phyloP scores from a whole-genome alignment of 2,888 invertebrate species.

The Hecatera dysodea region DNA sequence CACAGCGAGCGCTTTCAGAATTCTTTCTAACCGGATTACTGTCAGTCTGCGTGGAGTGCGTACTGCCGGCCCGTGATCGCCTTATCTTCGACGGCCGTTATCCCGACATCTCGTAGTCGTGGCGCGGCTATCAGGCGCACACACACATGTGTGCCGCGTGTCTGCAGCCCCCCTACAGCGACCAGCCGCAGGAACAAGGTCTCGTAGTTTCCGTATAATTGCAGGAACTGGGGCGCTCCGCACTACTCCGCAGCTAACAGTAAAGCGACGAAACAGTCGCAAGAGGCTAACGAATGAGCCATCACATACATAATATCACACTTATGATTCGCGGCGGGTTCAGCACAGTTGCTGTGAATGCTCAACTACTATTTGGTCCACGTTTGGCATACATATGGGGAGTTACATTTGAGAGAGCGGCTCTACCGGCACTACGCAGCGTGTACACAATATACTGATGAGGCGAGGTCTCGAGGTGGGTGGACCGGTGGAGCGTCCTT shows the following conservation, averaged over 20 bases:
- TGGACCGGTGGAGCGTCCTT: not conserved
- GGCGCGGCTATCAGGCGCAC: not conserved
- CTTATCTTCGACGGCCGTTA: slow-evolving; percentile 18
- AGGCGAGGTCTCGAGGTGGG: not conserved
- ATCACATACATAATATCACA: slow-evolving; percentile 40
- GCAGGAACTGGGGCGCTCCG: not conserved
- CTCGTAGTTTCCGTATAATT: not conserved
- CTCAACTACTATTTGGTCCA: slow-evolving; percentile 38
- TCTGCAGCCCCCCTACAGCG: not conserved
- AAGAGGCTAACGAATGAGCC: slow-evolving; percentile 29
- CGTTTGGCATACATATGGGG: slow-evolving; percentile 41
- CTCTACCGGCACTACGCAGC: not conserved
- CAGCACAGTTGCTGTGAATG: slow-evolving; percentile 41
- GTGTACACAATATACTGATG: slow-evolving; percentile 22
- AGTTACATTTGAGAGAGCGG: slow-evolving; percentile 36
- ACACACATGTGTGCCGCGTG: not conserved
- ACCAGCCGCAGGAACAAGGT: not conserved
- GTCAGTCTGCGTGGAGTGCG: slow-evolving; percentile 32
- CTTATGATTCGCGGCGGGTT: slow-evolving; percentile 47
- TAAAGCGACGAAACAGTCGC: slow-evolving; percentile 24
- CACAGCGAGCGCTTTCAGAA: slow-evolving; percentile 32
- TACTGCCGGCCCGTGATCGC: not conserved
- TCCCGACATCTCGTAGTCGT: not conserved
- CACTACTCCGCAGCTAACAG: slow-evolving; percentile 8
- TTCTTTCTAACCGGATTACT: slow-evolving; percentile 45